Evolutionary conservation across 1,140 invertebrate species (phyloP).

Genomic region (Scaptomyza graminum): DNA sequence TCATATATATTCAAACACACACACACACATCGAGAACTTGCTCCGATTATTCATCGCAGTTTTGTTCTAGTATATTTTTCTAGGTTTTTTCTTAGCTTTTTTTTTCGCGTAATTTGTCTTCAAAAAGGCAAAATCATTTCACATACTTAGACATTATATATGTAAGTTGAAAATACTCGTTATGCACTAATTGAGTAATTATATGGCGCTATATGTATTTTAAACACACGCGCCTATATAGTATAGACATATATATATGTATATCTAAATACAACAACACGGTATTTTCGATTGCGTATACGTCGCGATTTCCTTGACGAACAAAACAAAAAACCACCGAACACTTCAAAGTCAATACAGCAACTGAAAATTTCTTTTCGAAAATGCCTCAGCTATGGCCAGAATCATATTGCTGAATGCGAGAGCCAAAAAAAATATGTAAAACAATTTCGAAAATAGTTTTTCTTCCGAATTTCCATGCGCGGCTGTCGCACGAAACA

Average conservation of each 20-base stretch:
- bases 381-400: slow-evolving; percentile 53
- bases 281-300: slow-evolving; percentile 64
- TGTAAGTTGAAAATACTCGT: slow-evolving; percentile 21
- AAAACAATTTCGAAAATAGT: slow-evolving; percentile 51
- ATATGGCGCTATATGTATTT: slow-evolving; percentile 51
- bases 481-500: slow-evolving; percentile 21
- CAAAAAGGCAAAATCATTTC: slow-evolving; percentile 46
- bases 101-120: slow-evolving; percentile 52
- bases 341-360: slow-evolving; percentile 78
- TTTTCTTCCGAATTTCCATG: slow-evolving; percentile 71
- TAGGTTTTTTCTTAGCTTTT: slow-evolving; percentile 38
- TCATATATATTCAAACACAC: slow-evolving; percentile 12
- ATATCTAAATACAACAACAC: neutral
- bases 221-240: slow-evolving; percentile 57
- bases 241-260: neutral
- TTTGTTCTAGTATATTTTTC: slow-evolving; percentile 7
- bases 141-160: slow-evolving; percentile 76
- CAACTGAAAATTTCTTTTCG: slow-evolving; percentile 74
- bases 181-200: slow-evolving; percentile 65
- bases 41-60: slow-evolving; percentile 53
- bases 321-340: slow-evolving; percentile 32
- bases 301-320: slow-evolving; percentile 61
- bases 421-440: slow-evolving; percentile 36
- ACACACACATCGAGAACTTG: slow-evolving; percentile 6
- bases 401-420: slow-evolving; percentile 54